Evolutionary conservation across 2,888 invertebrate species (phyloP), one percentile per base, ranked within the genome.

Genomic region (Cryptocephalus moraei): DNA sequence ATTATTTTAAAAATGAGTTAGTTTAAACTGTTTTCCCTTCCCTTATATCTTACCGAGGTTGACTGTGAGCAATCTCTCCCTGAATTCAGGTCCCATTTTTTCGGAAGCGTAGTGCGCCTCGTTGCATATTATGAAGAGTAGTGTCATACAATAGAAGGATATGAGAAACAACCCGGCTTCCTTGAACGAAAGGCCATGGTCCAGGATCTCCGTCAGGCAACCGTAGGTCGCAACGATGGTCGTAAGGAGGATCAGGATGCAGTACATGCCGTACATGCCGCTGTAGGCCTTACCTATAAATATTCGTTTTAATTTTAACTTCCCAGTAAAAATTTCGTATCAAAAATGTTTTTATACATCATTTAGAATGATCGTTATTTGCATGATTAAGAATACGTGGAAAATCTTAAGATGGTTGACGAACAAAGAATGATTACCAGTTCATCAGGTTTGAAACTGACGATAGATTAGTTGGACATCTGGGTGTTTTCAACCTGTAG

Each of bases 241-340:
- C 2, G 84, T 84, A 59, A 85, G 78, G 63, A 84, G 78, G 46
- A 85, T 82, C 2, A 85, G 77, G 67, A 85, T 74, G 56, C 84
- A 84, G 61, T 82, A 84, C 64, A 85, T 81, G 9, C 82, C 82
- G 55, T 85, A 85, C 84, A 84, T 84, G 56, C 84, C 84, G 44
- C 84, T 83, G 62, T 85, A 85, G 0, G 84, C 84, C 41, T 80
- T 71, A 70, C 82, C 84, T 56, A 41, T 41, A 52, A 50, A 39
- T 13, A 10, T 22, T 22, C 6, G 6, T 22, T 6, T 4, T 4
- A 22, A 22, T 22, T 22, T 22, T 22, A 22, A 6, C 22, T 22
- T 4, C 6, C 6, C 22, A 6, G 22, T 6, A 22, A 22, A 22
- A 22, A n/a, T n/a, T 22, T 22, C 3, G 22, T 22, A 6, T 22